Percentiles rank a stretch among this genome's conserved stretches.
Evolutionary conservation across 1,140 invertebrate genomes (phyloP).

Genomic region (Diorhabda carinulata): DNA sequence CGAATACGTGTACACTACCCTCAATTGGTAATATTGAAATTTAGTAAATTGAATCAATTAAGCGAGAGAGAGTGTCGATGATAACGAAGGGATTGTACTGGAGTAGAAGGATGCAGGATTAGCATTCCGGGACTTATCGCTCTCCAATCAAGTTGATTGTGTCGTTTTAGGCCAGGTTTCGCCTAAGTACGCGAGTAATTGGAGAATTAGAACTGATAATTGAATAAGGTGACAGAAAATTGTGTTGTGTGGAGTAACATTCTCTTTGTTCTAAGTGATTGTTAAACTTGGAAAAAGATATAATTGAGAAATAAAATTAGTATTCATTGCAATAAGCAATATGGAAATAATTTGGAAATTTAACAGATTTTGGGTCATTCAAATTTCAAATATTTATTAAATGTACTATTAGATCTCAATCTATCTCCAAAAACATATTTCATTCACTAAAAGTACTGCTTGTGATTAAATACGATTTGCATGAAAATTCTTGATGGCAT

Average conservation of each 20-base stretch:
- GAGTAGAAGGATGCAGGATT: not conserved
- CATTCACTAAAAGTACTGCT: too few relatives aligned
- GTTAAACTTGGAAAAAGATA: too few relatives aligned
- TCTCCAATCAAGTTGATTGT: conserved; percentile 2
- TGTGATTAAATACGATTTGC: too few relatives aligned
- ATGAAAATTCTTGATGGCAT: too few relatives aligned
- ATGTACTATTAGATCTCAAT: too few relatives aligned
- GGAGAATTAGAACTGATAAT: not conserved
- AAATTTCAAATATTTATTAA: too few relatives aligned
- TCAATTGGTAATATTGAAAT: conserved; percentile 3
- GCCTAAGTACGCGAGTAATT: not conserved
- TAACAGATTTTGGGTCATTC: too few relatives aligned
- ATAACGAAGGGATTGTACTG: not conserved
- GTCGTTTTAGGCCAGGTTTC: conserved; percentile 1
- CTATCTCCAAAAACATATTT: too few relatives aligned
- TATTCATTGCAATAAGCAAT: too few relatives aligned
- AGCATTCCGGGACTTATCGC: not conserved
- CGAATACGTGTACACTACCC: not conserved
- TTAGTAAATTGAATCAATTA: conserved; percentile 3
- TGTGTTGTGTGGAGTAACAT: not conserved
- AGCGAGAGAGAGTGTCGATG: conserved; percentile 1
- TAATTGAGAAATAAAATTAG: too few relatives aligned
- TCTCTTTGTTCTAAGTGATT: not conserved
- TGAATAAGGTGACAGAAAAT: not conserved
- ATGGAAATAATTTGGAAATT: too few relatives aligned